Conservation (phyloP, 30 jellyfish, hydroid and myxozoan species). For the Hydra vulgaris region DNA sequence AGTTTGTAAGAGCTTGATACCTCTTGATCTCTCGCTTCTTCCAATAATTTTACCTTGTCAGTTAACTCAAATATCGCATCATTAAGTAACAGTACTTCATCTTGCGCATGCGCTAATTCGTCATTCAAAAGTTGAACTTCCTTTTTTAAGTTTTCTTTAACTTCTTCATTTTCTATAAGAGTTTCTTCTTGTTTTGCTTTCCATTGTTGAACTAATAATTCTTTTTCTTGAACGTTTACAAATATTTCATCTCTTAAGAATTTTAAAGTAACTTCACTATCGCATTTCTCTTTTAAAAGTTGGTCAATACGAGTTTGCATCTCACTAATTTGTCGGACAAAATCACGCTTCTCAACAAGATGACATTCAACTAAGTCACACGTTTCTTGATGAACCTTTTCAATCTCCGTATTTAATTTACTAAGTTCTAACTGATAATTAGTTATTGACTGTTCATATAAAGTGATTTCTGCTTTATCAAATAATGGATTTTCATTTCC, state of each 20-base stretch:
- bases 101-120: slow-evolving; percentile 27
- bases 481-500: slow-evolving; percentile 16
- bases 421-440: slow-evolving; percentile 1
- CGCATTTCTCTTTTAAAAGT: slow-evolving; percentile 11
- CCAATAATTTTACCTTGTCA: slow-evolving; percentile 5
- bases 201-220: slow-evolving; percentile 21
- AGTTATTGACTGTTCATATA: neutral
- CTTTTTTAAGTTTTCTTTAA: neutral
- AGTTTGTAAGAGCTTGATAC: neutral
- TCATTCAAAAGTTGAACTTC: slow-evolving; percentile 5
- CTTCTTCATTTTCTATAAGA: neutral
- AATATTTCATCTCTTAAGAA: slow-evolving; percentile 58
- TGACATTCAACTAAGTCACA: slow-evolving; percentile 1
- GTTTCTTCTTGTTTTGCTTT: slow-evolving; percentile 1
- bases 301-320: slow-evolving; percentile 4
- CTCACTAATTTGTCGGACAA: neutral
- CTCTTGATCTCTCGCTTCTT: neutral
- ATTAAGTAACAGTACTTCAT: neutral
- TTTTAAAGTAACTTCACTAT: neutral
- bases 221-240: slow-evolving; percentile 59
- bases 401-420: neutral
- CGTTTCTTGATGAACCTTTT: neutral
- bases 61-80: neutral
- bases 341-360: neutral
- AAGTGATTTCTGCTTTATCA: slow-evolving; percentile 9